A percentile compares a stretch with the other conserved stretches of the same genome.
phyloP scores from a whole-genome alignment of 2,113 vertebrate genomes.

The Bubo scandiacus region DNA sequence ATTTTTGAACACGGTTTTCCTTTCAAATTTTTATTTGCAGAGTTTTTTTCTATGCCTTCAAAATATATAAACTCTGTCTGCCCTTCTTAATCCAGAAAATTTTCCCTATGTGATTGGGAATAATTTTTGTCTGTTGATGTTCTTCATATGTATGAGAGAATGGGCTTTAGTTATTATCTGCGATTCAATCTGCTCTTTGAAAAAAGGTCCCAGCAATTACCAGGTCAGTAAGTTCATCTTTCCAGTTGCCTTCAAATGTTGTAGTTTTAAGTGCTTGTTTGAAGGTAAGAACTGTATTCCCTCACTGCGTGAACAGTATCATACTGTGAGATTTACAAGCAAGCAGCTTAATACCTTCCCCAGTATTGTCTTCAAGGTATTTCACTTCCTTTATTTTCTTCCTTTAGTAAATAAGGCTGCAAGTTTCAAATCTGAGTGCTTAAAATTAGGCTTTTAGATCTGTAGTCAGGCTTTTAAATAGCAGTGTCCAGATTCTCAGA shows the following conservation, averaged over 20 bases:
- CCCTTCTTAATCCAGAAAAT: neutral
- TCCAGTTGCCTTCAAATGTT: neutral
- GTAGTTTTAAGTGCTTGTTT: slow-evolving; percentile 35
- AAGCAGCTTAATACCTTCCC: slow-evolving; percentile 27
- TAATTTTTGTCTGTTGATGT: neutral
- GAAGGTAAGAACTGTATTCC: slow-evolving; percentile 21
- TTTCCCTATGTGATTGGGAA: neutral
- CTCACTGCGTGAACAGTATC: slow-evolving; percentile 16
- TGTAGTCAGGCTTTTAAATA: slow-evolving; percentile 30
- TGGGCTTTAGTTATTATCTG: neutral
- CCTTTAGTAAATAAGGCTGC: slow-evolving; percentile 8
- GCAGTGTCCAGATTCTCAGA: neutral
- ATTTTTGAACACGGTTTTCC: neutral
- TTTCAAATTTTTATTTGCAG: neutral
- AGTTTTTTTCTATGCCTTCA: neutral
- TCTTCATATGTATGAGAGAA: neutral
- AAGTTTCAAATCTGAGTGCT: slow-evolving; percentile 13
- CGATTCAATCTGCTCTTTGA: neutral
- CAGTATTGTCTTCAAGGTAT: slow-evolving; percentile 42
- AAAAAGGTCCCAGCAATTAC: slow-evolving; percentile 1
- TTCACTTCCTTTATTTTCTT: slow-evolving; percentile 30
- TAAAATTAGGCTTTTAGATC: slow-evolving; percentile 26
- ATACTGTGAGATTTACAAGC: slow-evolving; percentile 61
- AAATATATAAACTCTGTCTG: neutral
- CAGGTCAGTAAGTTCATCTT: slow-evolving; percentile 38